Evolutionary conservation across 2,888 invertebrate species (phyloP).

Genomic region (Drosophila buzzatii): DNA sequence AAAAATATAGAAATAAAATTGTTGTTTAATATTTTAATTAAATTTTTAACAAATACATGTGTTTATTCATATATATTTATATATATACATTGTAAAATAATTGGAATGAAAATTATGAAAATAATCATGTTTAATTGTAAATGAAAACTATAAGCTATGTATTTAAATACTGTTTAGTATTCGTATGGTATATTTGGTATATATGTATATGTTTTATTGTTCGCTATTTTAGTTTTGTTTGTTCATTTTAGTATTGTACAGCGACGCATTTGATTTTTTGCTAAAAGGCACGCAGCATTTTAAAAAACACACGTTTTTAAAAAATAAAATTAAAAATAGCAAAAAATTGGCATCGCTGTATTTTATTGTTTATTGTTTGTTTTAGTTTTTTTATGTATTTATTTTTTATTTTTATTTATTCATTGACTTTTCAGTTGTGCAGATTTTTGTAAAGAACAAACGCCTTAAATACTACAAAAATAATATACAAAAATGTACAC

Average conservation of each 20-base stretch:
- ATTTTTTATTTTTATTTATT: constrained; percentile 3
- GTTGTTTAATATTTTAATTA: constrained; percentile 24
- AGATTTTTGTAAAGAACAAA: constrained; percentile 63
- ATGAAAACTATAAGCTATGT: constrained; percentile 57
- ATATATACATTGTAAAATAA: constrained; percentile 55
- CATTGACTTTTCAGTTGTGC: constrained; percentile 3
- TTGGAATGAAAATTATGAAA: constrained; percentile 45
- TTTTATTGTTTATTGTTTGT: constrained; percentile 13
- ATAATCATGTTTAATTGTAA: constrained; percentile 48
- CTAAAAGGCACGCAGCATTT: constrained; percentile 93
- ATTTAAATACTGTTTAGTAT: constrained; percentile 15
- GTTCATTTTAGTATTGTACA: constrained; percentile 29
- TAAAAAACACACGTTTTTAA: constrained; percentile 86
- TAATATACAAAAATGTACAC: constrained; percentile 53
- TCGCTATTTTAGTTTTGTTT: constrained; percentile 27
- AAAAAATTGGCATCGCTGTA: constrained; percentile 53
- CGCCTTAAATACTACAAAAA: constrained; percentile 76
- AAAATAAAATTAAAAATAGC: constrained; percentile 78
- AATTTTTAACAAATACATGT: constrained; percentile 46
- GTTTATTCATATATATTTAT: constrained; percentile 56
- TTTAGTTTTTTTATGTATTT: background rate
- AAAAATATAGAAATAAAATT: constrained; percentile 25
- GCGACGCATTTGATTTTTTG: constrained; percentile 90
- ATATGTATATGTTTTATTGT: constrained; percentile 8
- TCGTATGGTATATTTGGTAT: constrained; percentile 12